phyloP scores from a whole-genome alignment of 2,113 vertebrate genomes.

The Gobius niger region DNA sequence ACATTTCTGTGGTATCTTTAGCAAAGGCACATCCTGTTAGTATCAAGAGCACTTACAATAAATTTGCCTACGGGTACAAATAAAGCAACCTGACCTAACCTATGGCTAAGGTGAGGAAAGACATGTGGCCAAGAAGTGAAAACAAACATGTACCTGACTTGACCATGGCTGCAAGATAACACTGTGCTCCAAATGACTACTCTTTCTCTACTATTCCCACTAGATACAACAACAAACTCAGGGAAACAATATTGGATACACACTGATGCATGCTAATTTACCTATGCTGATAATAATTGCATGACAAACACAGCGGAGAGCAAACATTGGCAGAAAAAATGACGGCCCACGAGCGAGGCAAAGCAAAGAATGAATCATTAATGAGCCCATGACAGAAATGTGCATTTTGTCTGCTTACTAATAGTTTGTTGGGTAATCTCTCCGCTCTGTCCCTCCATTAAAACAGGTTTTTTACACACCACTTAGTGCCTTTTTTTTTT shows the following conservation, averaged over 20 bases:
- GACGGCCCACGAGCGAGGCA: slow-evolving; percentile 39
- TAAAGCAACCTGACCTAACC: no score
- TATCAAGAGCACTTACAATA: no score
- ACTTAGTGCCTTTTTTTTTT: background rate
- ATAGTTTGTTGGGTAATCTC: background rate
- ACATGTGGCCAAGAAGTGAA: no score
- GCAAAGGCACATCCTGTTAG: no score
- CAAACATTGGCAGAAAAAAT: slow-evolving; percentile 44
- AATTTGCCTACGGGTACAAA: no score
- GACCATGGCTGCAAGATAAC: background rate
- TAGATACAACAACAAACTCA: slow-evolving; percentile 17
- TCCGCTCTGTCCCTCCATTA: background rate
- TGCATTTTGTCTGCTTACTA: background rate
- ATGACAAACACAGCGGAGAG: slow-evolving; percentile 38
- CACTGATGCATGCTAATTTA: slow-evolving; percentile 28
- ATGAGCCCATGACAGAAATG: slow-evolving; percentile 18
- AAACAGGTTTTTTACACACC: background rate
- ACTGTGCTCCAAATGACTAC: slow-evolving; percentile 20
- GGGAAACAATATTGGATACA: background rate
- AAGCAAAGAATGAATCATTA: slow-evolving; percentile 47
- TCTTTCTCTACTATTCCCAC: slow-evolving; percentile 18
- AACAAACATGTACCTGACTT: no score
- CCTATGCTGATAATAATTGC: slow-evolving; percentile 34
- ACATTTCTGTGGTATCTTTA: no score
- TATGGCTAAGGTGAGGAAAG: no score